phyloP scores from a whole-genome alignment of 2,797 vertebrate genomes.

The Mallotus villosus region DNA sequence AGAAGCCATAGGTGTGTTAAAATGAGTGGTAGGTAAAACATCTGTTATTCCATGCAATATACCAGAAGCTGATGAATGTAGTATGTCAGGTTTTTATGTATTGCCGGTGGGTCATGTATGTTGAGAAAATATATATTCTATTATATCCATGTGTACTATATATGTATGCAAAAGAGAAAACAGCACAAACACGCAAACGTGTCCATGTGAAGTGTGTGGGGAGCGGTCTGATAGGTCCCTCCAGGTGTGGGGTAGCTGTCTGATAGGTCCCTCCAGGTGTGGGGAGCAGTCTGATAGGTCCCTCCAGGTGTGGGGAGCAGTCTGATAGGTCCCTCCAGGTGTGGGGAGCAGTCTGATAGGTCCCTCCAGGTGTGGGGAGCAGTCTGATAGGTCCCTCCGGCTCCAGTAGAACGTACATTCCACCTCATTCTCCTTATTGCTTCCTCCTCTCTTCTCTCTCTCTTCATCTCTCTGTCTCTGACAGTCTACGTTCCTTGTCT shows the following conservation, averaged over 20 bases:
- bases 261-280: neutral
- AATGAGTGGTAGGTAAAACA: slow-evolving; percentile 44
- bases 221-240: slow-evolving; percentile 21
- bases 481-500: slow-evolving; percentile 7
- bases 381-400: neutral
- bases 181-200: slow-evolving; percentile 50
- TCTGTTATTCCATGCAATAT: slow-evolving; percentile 78
- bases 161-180: slow-evolving; percentile 58
- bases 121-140: slow-evolving; percentile 62
- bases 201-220: slow-evolving; percentile 39
- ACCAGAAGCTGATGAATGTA: slow-evolving; percentile 39
- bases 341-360: slow-evolving; percentile 32
- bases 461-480: slow-evolving; percentile 14
- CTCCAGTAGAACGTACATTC: slow-evolving; percentile 51
- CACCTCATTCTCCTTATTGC: slow-evolving; percentile 58
- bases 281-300: slow-evolving; percentile 24
- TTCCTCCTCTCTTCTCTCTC: slow-evolving; percentile 41
- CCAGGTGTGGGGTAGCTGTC: slow-evolving; percentile 28
- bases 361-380: slow-evolving; percentile 14
- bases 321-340: slow-evolving; percentile 13
- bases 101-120: slow-evolving; percentile 53
- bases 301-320: slow-evolving; percentile 29
- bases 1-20: slow-evolving; percentile 59
- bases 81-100: slow-evolving; percentile 40
- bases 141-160: slow-evolving; percentile 52